phyloP scores from a whole-genome alignment of 1,140 invertebrate genomes.

The Homarus americanus region DNA sequence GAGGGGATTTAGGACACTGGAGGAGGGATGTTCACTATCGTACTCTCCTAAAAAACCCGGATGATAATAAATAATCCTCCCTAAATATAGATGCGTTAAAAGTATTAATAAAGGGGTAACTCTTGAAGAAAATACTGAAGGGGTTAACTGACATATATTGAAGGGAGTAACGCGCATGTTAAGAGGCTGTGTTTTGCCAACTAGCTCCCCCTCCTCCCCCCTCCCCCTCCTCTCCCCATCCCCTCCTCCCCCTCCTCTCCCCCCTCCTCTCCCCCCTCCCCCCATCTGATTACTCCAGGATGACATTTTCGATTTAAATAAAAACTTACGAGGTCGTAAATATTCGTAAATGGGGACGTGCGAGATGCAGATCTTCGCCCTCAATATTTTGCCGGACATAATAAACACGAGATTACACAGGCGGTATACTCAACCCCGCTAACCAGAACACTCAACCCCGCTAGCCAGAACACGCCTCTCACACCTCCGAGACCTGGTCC shows the following conservation, averaged over 20 bases:
- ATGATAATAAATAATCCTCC: too few species aligned
- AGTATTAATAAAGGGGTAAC: too few species aligned
- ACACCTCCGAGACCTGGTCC: too few species aligned
- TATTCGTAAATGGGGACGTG: neutral
- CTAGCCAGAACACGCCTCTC: too few species aligned
- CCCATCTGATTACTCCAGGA: neutral
- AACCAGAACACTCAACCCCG: too few species aligned
- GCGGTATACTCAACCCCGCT: neutral
- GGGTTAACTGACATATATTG: too few species aligned
- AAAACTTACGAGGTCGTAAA: conserved; percentile 7
- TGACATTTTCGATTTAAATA: conserved; percentile 5
- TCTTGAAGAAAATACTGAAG: too few species aligned
- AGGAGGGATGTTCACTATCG: too few species aligned
- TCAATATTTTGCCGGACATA: neutral
- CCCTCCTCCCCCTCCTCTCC: neutral
- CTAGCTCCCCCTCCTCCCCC: too few species aligned
- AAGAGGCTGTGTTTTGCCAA: neutral
- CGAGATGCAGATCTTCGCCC: neutral
- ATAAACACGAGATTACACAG: neutral
- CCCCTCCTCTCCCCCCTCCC: neutral
- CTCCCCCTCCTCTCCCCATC: neutral
- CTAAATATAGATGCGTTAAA: too few species aligned
- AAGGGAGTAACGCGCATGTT: neutral
- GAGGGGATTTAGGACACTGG: too few species aligned
- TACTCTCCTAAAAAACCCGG: too few species aligned